phyloP scores from a whole-genome alignment of 2,888 invertebrate species.

The Caenorhabditis sp. region DNA sequence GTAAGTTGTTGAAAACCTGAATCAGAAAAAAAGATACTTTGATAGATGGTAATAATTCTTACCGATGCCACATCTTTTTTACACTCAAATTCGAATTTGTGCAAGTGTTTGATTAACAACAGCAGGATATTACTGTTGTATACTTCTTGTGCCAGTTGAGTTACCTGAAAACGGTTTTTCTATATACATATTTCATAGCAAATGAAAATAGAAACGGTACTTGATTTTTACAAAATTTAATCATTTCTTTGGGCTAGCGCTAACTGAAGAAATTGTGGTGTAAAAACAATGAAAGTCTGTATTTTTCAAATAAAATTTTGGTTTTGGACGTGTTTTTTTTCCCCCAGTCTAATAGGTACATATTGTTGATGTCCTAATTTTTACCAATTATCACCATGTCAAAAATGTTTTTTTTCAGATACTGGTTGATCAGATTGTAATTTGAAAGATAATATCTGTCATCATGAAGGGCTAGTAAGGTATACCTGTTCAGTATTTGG shows the following conservation, averaged over 20 bases:
- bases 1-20: constrained; percentile 90
- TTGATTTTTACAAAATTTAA: no score
- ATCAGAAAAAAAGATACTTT: background rate
- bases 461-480: no score
- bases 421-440: background rate
- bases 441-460: no score
- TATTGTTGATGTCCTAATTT: no score
- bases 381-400: no score
- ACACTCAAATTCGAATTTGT: constrained; percentile 83
- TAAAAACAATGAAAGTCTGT: no score
- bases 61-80: constrained; percentile 98
- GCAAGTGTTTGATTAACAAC: constrained; percentile 85
- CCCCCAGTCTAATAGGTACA: no score
- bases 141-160: constrained; percentile 92
- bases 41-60: background rate
- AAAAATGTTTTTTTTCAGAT: background rate
- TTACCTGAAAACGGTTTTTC: constrained; percentile 65
- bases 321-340: no score
- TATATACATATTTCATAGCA: no score
- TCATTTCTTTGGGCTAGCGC: no score
- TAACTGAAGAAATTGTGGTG: no score
- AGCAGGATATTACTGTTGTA: constrained; percentile 94
- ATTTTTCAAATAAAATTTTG: no score
- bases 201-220: constrained; percentile 74
- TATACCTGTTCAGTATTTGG: constrained; percentile 83